Percentiles rank a stretch among this genome's conserved stretches.
Conservation (phyloP, 2,888 invertebrate species). For the Belgica antarctica region DNA sequence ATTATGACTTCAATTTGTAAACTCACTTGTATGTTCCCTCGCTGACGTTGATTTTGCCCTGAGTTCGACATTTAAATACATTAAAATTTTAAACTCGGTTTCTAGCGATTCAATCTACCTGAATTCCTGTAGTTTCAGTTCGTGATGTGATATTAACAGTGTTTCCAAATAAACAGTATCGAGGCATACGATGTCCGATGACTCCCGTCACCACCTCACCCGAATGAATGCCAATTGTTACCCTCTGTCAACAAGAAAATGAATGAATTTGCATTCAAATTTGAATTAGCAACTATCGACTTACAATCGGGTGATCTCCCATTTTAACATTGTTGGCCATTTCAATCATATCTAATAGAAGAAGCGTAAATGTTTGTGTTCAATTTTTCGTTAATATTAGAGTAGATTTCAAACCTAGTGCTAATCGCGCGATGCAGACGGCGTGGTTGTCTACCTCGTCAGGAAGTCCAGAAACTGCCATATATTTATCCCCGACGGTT, state of each 20-base stretch:
- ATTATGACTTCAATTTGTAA: conserved; percentile 7
- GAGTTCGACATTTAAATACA: too few relatives aligned
- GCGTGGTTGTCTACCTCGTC: conserved; percentile 89
- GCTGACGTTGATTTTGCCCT: conserved; percentile 86
- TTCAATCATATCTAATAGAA: conserved; percentile 99
- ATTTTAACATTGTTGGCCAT: conserved; percentile 81
- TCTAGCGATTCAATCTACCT: too few relatives aligned
- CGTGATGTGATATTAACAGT: conserved; percentile 91
- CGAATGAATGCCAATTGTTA: conserved; percentile 91
- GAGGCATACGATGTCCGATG: conserved; percentile 89
- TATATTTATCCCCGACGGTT: conserved; percentile 96
- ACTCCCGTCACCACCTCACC: conserved; percentile 94
- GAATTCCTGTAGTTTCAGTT: conserved; percentile 87
- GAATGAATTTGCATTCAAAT: conserved; percentile 42
- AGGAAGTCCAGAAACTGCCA: conserved; percentile 94
- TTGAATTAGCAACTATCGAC: conserved; percentile 49
- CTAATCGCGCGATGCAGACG: conserved; percentile 82
- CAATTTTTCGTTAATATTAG: too few relatives aligned
- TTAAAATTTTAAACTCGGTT: too few relatives aligned
- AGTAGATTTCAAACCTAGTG: too few relatives aligned
- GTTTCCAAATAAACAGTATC: conserved; percentile 76
- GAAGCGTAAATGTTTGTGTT: too few relatives aligned
- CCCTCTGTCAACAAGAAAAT: conserved; percentile 62
- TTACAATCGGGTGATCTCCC: conserved; percentile 83
- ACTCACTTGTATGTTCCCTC: conserved; percentile 84